phyloP scores from a whole-genome alignment of 2,888 invertebrate genomes.

The Limnephilus rhombicus region DNA sequence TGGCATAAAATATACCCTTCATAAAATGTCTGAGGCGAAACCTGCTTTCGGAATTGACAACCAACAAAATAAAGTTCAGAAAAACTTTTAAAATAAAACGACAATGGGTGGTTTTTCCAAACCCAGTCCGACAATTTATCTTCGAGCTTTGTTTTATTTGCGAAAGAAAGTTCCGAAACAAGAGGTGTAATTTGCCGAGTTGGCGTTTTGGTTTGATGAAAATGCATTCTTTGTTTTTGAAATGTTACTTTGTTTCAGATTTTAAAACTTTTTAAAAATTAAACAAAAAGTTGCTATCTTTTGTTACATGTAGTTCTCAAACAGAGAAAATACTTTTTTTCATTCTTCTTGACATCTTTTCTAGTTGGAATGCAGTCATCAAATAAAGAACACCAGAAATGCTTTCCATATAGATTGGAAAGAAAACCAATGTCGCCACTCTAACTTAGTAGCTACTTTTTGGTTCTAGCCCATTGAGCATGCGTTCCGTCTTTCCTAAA shows the following conservation, averaged over 20 bases:
- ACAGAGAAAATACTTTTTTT: no score
- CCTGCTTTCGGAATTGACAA: not conserved
- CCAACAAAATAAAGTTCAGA: not conserved
- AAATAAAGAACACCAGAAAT: no score
- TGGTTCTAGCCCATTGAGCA: no score
- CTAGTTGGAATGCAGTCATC: no score
- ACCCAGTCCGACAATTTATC: constrained; percentile 12
- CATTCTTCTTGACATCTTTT: no score
- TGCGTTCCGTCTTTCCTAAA: no score
- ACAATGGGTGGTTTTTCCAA: constrained; percentile 13
- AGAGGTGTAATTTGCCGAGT: not conserved
- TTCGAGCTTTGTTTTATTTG: constrained; percentile 3
- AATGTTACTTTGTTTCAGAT: not conserved
- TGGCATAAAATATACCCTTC: constrained; percentile 3
- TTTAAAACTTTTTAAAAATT: not conserved
- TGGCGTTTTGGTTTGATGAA: not conserved
- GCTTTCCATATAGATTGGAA: no score
- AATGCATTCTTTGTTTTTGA: constrained; percentile 13
- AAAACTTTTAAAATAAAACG: constrained; percentile 24
- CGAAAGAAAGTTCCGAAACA: not conserved
- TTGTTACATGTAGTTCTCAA: not conserved
- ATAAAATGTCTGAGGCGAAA: constrained; percentile 31
- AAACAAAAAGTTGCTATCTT: not conserved
- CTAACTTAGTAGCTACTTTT: no score
- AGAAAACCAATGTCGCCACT: no score